Percentiles rank a stretch among this genome's conserved stretches.
Evolutionary conservation across 2,797 vertebrate genomes (phyloP).

Genomic region (Onychomys leucogaster): DNA sequence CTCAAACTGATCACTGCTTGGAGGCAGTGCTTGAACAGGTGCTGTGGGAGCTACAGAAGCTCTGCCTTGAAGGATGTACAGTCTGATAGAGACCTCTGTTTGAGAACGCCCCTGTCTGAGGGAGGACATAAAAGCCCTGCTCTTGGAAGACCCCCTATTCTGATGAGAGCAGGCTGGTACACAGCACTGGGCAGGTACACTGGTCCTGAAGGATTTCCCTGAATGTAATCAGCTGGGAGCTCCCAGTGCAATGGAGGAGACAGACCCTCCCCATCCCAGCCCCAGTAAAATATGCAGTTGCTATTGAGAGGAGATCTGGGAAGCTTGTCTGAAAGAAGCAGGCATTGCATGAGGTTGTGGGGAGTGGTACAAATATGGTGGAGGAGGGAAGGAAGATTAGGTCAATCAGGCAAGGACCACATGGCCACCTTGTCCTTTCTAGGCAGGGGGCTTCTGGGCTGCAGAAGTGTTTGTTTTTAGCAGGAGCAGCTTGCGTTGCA

Average conservation of each 20-base stretch:
- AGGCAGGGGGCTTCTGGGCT: constrained; percentile 38
- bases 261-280: not conserved
- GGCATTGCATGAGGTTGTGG: not conserved
- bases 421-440: not conserved
- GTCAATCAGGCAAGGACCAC: not conserved
- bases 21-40: not conserved
- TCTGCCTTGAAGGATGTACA: not conserved
- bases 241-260: not conserved
- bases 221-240: accelerated
- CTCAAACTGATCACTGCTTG: too few species aligned
- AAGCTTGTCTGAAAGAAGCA: not conserved
- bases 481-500: constrained; percentile 67
- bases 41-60: accelerated
- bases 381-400: not conserved
- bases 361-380: not conserved
- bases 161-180: not conserved
- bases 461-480: constrained; percentile 63
- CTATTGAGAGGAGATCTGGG: not conserved
- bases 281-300: not conserved
- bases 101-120: not conserved
- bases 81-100: not conserved
- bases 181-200: not conserved
- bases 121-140: not conserved
- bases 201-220: not conserved
- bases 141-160: not conserved